Evolutionary conservation across 2,888 invertebrate species (phyloP).

Genomic region (Dryobota labecula): DNA sequence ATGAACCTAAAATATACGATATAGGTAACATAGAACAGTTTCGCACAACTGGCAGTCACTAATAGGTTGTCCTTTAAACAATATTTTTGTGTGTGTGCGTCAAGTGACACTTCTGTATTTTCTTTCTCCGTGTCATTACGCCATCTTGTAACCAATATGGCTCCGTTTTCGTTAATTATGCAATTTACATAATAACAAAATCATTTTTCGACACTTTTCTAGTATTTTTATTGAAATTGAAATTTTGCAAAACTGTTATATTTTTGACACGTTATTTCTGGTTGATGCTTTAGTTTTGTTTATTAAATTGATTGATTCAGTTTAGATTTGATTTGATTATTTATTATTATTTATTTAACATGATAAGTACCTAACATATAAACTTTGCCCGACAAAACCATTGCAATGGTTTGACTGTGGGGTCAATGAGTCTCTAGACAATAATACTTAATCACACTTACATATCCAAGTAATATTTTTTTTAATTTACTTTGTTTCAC

Average conservation of each 20-base stretch:
- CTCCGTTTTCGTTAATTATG: slow-evolving; percentile 65
- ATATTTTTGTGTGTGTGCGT: neutral
- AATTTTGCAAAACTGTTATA: slow-evolving; percentile 27
- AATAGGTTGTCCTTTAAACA: fast-evolving
- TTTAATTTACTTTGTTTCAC: no score
- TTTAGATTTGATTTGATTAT: no score
- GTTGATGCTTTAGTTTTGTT: no score
- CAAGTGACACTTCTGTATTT: slow-evolving; percentile 19
- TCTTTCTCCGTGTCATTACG: slow-evolving; percentile 18
- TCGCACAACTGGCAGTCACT: neutral
- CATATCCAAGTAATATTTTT: no score
- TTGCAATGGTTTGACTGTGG: no score
- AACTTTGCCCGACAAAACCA: no score
- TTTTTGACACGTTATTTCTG: no score
- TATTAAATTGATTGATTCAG: no score
- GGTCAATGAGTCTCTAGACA: no score
- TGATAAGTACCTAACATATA: no score
- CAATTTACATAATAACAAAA: slow-evolving; percentile 58
- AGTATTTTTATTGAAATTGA: slow-evolving; percentile 4
- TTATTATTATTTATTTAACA: no score
- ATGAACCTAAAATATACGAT: neutral
- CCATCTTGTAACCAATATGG: slow-evolving; percentile 50
- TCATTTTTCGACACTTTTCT: slow-evolving; percentile 35
- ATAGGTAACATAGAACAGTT: neutral
- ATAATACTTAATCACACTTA: no score